Conservation (phyloP, 2,113 vertebrate genomes). For the Desmodus rotundus region DNA sequence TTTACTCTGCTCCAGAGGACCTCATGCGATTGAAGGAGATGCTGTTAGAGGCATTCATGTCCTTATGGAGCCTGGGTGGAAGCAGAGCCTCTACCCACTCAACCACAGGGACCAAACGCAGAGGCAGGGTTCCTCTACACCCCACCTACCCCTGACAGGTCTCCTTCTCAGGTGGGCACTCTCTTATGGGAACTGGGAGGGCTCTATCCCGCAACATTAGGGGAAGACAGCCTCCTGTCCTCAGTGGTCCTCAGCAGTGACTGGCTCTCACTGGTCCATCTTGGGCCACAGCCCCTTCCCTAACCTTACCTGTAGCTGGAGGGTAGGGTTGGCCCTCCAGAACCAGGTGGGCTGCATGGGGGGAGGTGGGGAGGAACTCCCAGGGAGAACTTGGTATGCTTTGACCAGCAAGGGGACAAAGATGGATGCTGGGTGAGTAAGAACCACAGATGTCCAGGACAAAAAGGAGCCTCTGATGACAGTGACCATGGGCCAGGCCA, state of each 20-base stretch:
- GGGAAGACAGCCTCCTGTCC: no score
- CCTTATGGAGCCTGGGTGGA: background rate
- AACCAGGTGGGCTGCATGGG: no score
- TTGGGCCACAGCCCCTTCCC: background rate
- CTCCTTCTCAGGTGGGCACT: background rate
- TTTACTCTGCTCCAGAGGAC: no score
- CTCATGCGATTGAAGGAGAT: accelerated
- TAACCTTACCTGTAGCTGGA: background rate
- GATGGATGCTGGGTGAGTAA: no score
- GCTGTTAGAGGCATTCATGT: accelerated
- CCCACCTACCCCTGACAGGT: background rate
- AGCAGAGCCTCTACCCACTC: background rate
- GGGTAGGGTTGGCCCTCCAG: background rate
- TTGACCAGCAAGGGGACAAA: background rate
- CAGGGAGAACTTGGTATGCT: background rate
- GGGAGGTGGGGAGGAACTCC: no score
- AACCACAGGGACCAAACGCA: background rate
- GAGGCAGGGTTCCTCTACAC: no score
- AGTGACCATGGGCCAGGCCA: accelerated
- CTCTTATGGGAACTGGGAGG: accelerated
- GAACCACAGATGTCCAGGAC: accelerated
- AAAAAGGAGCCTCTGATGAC: background rate
- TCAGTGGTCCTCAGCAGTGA: background rate
- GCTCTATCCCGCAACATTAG: background rate
- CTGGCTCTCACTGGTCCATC: background rate